Conservation (phyloP, 2,113 vertebrate genomes). For the Burhinus bistriatus region DNA sequence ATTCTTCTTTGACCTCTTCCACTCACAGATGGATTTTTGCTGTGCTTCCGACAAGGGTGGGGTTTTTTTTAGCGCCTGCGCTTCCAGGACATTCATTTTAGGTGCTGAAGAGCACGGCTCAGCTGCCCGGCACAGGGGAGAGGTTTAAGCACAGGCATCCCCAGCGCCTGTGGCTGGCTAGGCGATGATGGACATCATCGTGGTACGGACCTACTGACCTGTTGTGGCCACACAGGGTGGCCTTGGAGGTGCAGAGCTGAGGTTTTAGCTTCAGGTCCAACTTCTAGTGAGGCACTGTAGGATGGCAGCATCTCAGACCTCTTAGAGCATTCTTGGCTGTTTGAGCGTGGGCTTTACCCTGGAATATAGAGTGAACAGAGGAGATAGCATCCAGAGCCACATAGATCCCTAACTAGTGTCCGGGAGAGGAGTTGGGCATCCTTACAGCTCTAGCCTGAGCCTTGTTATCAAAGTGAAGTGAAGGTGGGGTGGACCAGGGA, state of each 20-base stretch:
- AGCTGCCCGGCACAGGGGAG: fast-evolving
- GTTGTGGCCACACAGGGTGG: neutral
- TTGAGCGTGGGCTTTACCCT: neutral
- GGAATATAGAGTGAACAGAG: neutral
- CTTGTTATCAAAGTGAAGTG: neutral
- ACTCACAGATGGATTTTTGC: slow-evolving; percentile 21
- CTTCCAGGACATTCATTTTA: neutral
- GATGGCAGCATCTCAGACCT: neutral
- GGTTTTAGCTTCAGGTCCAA: neutral
- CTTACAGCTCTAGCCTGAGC: neutral
- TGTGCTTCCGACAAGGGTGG: neutral
- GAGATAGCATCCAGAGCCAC: neutral
- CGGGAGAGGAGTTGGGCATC: neutral
- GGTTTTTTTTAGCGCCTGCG: neutral
- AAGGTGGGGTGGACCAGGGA: neutral
- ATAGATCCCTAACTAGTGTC: neutral
- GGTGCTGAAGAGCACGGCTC: fast-evolving
- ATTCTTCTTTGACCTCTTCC: slow-evolving; percentile 32
- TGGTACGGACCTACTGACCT: fast-evolving
- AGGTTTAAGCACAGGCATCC: too few relatives aligned
- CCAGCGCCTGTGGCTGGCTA: neutral
- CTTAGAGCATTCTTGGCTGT: neutral
- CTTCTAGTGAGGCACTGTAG: neutral
- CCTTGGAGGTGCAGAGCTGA: neutral
- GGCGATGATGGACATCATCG: fast-evolving